Conservation (phyloP, 2,113 vertebrate genomes). For the Poeciliopsis occidentalis region DNA sequence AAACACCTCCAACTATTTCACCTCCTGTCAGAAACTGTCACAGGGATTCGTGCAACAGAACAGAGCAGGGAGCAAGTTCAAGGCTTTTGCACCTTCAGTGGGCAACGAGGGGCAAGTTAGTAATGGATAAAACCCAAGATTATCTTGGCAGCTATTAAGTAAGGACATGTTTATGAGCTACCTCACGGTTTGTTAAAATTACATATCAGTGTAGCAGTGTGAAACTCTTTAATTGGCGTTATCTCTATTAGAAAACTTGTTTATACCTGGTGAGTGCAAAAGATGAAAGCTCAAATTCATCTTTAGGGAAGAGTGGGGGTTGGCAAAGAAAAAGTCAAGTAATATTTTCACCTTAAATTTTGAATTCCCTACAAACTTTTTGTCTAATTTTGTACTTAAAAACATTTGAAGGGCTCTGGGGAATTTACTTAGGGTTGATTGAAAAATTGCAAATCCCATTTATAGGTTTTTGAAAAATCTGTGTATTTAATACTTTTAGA, state of each 20-base stretch:
- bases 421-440: too few species aligned
- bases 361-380: too few species aligned
- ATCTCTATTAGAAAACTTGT: not conserved
- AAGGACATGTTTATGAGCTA: slow-evolving; percentile 31
- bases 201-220: slow-evolving; percentile 25
- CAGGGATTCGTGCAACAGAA: slow-evolving; percentile 27
- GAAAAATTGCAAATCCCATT: too few species aligned
- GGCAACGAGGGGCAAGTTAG: not conserved
- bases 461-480: too few species aligned
- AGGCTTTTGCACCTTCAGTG: slow-evolving; percentile 20
- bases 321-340: not conserved
- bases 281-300: not conserved
- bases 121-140: slow-evolving; percentile 16
- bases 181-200: slow-evolving; percentile 55
- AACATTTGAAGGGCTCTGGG: too few species aligned
- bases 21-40: slow-evolving; percentile 66
- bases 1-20: slow-evolving; percentile 43
- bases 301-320: not conserved
- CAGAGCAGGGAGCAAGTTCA: slow-evolving; percentile 21
- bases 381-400: too few species aligned
- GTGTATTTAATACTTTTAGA: too few species aligned
- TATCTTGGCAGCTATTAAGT: slow-evolving; percentile 65
- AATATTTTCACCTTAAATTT: not conserved
- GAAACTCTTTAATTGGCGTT: not conserved
- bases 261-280: not conserved